Evolutionary conservation across 2,797 vertebrate species (phyloP).

Genomic region (Galaxias olidus): DNA sequence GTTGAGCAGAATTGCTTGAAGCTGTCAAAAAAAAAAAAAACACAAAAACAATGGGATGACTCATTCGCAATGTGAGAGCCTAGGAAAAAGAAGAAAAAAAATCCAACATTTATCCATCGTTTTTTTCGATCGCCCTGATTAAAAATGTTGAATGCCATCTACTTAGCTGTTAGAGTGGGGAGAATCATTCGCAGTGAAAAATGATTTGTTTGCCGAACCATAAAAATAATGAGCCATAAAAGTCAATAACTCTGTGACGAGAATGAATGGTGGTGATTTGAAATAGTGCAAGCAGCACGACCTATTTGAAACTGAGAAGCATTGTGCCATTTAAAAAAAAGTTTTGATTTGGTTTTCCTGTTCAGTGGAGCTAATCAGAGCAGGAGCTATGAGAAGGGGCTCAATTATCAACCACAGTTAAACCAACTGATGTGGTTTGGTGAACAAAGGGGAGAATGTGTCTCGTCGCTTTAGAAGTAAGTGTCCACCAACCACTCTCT

Average conservation of each 20-base stretch:
- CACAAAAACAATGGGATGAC: conserved; percentile 18
- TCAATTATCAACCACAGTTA: no score
- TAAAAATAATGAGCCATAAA: conserved; percentile 10
- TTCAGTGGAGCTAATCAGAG: background rate
- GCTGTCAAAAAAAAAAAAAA: no score
- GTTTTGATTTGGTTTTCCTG: background rate
- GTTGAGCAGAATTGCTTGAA: no score
- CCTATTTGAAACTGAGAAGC: background rate
- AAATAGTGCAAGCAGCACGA: background rate
- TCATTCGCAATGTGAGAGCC: background rate
- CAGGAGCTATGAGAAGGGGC: background rate
- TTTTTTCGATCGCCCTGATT: conserved; percentile 73
- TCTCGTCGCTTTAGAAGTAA: no score
- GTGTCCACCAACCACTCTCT: no score
- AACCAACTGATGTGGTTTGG: no score
- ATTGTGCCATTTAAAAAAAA: background rate
- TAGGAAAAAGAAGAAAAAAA: background rate
- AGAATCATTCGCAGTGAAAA: background rate
- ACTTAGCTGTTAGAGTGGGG: no score
- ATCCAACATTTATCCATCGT: no score
- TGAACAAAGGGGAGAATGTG: no score
- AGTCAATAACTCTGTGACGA: conserved; percentile 1
- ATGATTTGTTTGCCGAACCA: background rate
- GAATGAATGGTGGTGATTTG: background rate
- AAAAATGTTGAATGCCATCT: no score